Conservation (phyloP, 2,888 invertebrate species). For the Atrina japonica region DNA sequence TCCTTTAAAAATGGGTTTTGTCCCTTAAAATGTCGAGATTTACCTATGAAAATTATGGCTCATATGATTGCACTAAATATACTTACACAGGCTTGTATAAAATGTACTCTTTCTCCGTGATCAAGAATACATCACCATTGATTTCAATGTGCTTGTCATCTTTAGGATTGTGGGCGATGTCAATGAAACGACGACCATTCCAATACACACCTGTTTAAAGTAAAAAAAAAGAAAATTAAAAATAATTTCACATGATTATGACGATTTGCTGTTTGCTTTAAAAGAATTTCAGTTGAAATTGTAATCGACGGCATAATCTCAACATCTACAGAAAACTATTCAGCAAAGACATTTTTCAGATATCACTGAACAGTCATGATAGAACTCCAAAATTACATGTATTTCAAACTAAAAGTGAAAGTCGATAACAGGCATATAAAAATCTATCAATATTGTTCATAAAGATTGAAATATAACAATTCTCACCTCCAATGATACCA, state of each 20-base stretch:
- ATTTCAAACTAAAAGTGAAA: too few species aligned
- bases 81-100: conserved; percentile 45
- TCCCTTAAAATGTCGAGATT: too few species aligned
- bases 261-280: neutral
- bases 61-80: neutral
- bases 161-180: conserved; percentile 26
- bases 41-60: too few species aligned
- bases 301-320: neutral
- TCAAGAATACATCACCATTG: conserved; percentile 14
- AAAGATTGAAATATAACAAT: too few species aligned
- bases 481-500: conserved; percentile 78
- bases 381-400: too few species aligned
- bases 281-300: neutral
- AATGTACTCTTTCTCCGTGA: conserved; percentile 36
- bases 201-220: conserved; percentile 63
- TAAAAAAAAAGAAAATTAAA: neutral
- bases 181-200: conserved; percentile 56
- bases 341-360: neutral
- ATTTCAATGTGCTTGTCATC: conserved; percentile 16
- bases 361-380: too few species aligned
- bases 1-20: too few species aligned
- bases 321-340: neutral
- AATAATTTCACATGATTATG: neutral
- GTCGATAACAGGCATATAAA: too few species aligned
- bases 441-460: too few species aligned